Percentiles rank a stretch among this genome's conserved stretches.
Evolutionary conservation across 2,113 vertebrate species (phyloP).

Genomic region (Trematomus loennbergii): DNA sequence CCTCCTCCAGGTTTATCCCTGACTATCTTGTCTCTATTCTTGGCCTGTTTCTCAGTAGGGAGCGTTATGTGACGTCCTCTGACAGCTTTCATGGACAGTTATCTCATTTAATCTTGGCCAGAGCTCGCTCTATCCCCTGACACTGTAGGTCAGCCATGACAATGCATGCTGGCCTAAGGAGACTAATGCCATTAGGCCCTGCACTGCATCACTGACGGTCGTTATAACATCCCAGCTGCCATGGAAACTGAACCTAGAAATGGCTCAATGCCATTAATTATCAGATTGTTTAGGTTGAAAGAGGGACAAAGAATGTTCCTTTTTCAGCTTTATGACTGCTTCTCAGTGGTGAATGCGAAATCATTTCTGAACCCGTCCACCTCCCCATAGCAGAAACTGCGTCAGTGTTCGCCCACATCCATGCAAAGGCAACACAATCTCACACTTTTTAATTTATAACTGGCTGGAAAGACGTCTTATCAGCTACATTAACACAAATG

Average conservation of each 20-base stretch:
- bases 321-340: constrained; percentile 2
- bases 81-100: constrained; percentile 61
- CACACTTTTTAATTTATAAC: constrained; percentile 15
- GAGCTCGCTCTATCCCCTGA: constrained; percentile 56
- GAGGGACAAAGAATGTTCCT: background rate
- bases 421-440: background rate
- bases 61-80: constrained; percentile 63
- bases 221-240: constrained; percentile 30
- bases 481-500: constrained; percentile 34
- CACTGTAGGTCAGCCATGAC: constrained; percentile 51
- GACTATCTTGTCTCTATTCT: constrained; percentile 75
- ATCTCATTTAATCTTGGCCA: constrained; percentile 74
- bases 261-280: constrained; percentile 34
- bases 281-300: constrained; percentile 14
- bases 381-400: background rate
- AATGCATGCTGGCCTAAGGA: constrained; percentile 36
- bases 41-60: constrained; percentile 62
- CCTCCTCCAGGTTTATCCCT: constrained; percentile 69
- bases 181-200: constrained; percentile 68
- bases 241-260: constrained; percentile 40
- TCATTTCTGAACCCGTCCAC: constrained; percentile 14
- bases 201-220: constrained; percentile 26
- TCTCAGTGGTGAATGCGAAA: background rate
- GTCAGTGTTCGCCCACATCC: background rate
- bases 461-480: constrained; percentile 40